A percentile compares a stretch with the other conserved stretches of the same genome.
Conservation (phyloP, 2,113 vertebrate species). For the Gymnobelideus leadbeateri region DNA sequence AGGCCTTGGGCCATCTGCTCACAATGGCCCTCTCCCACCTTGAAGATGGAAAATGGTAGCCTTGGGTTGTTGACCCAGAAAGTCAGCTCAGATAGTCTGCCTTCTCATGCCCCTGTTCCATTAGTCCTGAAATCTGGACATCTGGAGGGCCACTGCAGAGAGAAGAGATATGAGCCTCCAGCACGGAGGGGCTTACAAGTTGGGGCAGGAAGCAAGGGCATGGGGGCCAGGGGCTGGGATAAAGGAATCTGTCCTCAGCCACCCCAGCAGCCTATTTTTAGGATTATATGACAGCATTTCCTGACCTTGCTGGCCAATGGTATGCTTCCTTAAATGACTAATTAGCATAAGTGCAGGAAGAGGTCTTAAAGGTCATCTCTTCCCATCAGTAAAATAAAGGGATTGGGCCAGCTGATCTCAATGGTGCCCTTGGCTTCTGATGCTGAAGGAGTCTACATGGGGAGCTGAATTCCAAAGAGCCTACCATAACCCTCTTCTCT, state of each 20-base stretch:
- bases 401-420: neutral
- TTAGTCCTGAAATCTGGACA: neutral
- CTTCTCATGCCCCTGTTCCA: neutral
- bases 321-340: neutral
- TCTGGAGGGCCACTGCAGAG: too few relatives aligned
- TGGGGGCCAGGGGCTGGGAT: neutral
- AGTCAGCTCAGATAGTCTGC: fast-evolving
- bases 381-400: neutral
- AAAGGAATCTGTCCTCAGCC: neutral
- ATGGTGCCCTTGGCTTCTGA: neutral
- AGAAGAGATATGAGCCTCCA: neutral
- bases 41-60: constrained; percentile 27
- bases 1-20: constrained; percentile 37
- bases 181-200: neutral
- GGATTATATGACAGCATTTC: neutral
- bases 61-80: constrained; percentile 11
- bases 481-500: neutral
- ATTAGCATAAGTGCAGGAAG: neutral
- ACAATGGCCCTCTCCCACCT: neutral
- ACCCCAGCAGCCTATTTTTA: neutral
- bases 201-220: neutral
- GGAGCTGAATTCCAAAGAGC: neutral
- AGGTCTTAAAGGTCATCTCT: neutral
- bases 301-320: neutral
- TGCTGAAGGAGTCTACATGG: neutral